A percentile compares a stretch with the other conserved stretches of the same genome.
phyloP scores from a whole-genome alignment of 2,113 vertebrate species.

The Myocastor coypus region DNA sequence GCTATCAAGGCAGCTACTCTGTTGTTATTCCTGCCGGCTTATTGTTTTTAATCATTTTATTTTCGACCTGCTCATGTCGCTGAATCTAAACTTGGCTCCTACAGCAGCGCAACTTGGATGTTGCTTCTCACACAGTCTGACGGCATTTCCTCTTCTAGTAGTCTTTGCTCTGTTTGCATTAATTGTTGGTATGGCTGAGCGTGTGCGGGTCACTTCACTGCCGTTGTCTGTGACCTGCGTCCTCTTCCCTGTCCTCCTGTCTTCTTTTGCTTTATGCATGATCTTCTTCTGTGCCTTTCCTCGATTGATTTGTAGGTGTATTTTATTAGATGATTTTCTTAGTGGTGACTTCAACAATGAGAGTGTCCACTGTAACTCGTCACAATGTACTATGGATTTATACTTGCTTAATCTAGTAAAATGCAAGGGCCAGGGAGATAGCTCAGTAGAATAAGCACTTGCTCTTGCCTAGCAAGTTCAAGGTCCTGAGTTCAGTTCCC shows the following conservation, averaged over 20 bases:
- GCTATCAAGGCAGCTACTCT: neutral
- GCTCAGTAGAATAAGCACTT: too few relatives aligned
- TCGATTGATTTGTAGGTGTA: neutral
- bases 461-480: too few relatives aligned
- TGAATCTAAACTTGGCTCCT: slow-evolving; percentile 1
- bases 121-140: neutral
- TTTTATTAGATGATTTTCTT: slow-evolving; percentile 19
- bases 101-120: neutral
- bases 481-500: too few relatives aligned
- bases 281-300: neutral
- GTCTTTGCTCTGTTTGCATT: slow-evolving; percentile 5
- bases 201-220: neutral
- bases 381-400: neutral
- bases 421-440: neutral
- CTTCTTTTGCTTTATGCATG: neutral
- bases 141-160: neutral
- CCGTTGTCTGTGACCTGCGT: neutral
- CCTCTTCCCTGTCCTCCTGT: neutral
- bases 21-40: neutral
- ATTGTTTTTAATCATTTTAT: neutral
- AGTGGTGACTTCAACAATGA: neutral
- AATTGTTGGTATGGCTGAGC: neutral
- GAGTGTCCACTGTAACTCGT: neutral
- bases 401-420: neutral
- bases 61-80: neutral